phyloP scores from a whole-genome alignment of 1,140 invertebrate genomes.

The Dryas iulia region DNA sequence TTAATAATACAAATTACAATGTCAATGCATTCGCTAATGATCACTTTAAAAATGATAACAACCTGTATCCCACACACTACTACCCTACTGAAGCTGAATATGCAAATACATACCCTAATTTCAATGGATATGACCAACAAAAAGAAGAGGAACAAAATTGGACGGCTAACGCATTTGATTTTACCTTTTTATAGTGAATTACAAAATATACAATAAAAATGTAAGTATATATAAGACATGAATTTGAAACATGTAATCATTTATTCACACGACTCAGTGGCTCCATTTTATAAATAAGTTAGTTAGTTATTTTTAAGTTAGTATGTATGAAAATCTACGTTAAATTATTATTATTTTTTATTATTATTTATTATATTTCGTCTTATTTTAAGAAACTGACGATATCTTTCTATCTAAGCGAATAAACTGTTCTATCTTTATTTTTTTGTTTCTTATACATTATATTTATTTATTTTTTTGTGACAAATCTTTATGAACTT shows the following conservation, averaged over 20 bases:
- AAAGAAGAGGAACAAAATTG: slow-evolving; percentile 30
- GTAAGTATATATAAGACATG: neutral
- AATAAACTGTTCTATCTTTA: neutral
- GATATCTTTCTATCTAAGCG: neutral
- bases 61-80: slow-evolving; percentile 42
- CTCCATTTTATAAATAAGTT: neutral
- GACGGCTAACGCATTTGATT: slow-evolving; percentile 33
- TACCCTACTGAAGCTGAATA: slow-evolving; percentile 31
- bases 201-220: neutral
- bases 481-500: neutral
- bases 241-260: neutral
- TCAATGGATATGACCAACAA: slow-evolving; percentile 23
- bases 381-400: neutral
- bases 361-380: neutral
- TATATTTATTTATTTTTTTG: neutral
- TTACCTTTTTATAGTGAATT: slow-evolving; percentile 32
- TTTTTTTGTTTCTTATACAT: neutral
- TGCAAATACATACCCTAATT: slow-evolving; percentile 3
- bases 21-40: neutral
- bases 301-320: neutral
- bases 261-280: neutral
- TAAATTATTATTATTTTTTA: neutral
- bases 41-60: slow-evolving; percentile 32
- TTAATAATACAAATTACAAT: neutral
- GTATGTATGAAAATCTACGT: neutral